Evolutionary conservation across 2,113 vertebrate genomes (phyloP).

Genomic region (Mormoops blainvillei): DNA sequence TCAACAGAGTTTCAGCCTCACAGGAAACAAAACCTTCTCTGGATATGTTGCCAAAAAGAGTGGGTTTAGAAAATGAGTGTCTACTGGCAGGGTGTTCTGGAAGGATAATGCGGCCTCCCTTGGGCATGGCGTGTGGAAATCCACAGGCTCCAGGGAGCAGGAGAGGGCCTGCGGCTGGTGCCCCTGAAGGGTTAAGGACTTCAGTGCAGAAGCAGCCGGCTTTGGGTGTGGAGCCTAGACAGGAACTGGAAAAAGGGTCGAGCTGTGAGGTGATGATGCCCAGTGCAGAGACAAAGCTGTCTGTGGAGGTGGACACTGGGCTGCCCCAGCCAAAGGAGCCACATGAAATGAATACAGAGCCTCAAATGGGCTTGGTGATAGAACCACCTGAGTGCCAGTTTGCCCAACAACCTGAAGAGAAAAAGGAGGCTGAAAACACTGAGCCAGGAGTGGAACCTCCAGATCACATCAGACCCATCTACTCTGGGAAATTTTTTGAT

Average conservation of each 20-base stretch:
- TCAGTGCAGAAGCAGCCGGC: not conserved
- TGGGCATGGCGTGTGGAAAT: not conserved
- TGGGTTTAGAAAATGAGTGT: not conserved
- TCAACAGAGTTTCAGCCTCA: not conserved
- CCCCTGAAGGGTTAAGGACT: not conserved
- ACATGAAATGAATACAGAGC: not conserved
- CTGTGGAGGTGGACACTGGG: conserved; percentile 14
- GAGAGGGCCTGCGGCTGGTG: not conserved
- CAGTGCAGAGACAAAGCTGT: not conserved
- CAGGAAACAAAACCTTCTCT: not conserved
- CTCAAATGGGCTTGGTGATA: not conserved
- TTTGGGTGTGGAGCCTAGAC: not conserved
- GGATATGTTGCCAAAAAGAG: not conserved
- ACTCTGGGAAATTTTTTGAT: conserved; percentile 59
- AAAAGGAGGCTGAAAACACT: not conserved
- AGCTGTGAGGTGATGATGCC: not conserved
- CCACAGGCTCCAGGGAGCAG: not conserved
- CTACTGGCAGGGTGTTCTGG: not conserved
- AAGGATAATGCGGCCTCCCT: not conserved
- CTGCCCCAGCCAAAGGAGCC: not conserved
- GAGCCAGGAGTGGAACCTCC: conserved; percentile 32
- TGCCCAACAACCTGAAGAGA: not conserved
- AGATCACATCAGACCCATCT: conserved; percentile 16
- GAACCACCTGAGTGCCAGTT: not conserved
- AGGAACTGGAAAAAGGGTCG: not conserved